Evolutionary conservation across 2,888 invertebrate species (phyloP).

Genomic region (Osmoderma eremita): DNA sequence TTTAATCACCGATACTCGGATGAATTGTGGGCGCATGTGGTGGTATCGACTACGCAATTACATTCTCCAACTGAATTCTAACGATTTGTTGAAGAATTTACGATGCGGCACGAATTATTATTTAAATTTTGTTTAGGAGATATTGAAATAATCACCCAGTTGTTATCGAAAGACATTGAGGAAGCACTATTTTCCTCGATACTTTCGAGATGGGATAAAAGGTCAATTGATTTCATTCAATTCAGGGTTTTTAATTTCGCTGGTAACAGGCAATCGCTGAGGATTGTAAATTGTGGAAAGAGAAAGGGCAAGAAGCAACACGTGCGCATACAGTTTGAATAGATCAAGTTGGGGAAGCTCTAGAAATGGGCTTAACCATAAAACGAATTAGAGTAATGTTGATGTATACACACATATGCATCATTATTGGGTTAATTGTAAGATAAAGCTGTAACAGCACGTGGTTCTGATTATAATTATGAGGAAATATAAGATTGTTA

Average conservation of each 20-base stretch:
- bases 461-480: constrained; percentile 8
- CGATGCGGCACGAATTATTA: background rate
- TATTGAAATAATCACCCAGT: constrained; percentile 1
- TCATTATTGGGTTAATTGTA: background rate
- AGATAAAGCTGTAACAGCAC: background rate
- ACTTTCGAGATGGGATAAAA: background rate
- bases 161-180: constrained; percentile 19
- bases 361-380: background rate
- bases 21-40: background rate
- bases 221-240: constrained; percentile 8
- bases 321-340: constrained; percentile 6
- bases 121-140: constrained; percentile 7
- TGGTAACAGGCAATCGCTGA: too few species aligned
- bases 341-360: background rate
- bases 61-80: constrained; percentile 8
- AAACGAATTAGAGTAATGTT: constrained; percentile 4
- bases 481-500: constrained; percentile 7
- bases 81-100: constrained; percentile 3
- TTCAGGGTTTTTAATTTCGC: too few species aligned
- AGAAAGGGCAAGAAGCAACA: background rate
- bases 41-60: background rate
- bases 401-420: background rate
- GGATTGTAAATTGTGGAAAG: background rate
- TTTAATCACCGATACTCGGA: background rate
- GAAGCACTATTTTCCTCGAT: constrained; percentile 9